Percentiles rank a stretch among this genome's conserved stretches.
Evolutionary conservation across 2,113 vertebrate genomes (phyloP).

Genomic region (Porphyrio hochstetteri): DNA sequence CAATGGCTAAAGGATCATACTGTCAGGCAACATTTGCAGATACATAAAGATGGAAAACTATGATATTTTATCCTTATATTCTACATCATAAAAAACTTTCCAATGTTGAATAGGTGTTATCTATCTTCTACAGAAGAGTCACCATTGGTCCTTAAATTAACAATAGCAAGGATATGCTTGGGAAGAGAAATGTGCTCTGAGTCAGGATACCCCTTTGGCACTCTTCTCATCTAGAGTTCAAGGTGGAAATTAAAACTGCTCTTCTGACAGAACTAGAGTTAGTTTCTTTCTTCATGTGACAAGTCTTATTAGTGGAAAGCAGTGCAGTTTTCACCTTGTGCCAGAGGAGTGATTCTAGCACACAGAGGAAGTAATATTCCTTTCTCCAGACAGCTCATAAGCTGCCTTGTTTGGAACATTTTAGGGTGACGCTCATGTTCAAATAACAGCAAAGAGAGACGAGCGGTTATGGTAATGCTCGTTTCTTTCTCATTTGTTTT

Average conservation of each 20-base stretch:
- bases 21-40: neutral
- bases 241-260: neutral
- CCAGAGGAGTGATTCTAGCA: neutral
- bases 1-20: neutral
- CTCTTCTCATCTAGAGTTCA: neutral
- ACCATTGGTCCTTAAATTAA: neutral
- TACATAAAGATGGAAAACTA: neutral
- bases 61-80: neutral
- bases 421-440: neutral
- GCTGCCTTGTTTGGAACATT: neutral
- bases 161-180: accelerated
- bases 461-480: neutral
- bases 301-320: neutral
- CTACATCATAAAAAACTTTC: neutral
- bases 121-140: neutral
- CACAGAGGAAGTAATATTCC: neutral
- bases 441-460: neutral
- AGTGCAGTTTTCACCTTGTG: neutral
- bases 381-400: neutral
- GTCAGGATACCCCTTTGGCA: neutral
- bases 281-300: neutral
- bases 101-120: neutral
- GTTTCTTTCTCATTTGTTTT: neutral
- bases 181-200: neutral
- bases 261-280: neutral